Conservation (phyloP, 2,113 vertebrate species). For the Terrapene triunguis region DNA sequence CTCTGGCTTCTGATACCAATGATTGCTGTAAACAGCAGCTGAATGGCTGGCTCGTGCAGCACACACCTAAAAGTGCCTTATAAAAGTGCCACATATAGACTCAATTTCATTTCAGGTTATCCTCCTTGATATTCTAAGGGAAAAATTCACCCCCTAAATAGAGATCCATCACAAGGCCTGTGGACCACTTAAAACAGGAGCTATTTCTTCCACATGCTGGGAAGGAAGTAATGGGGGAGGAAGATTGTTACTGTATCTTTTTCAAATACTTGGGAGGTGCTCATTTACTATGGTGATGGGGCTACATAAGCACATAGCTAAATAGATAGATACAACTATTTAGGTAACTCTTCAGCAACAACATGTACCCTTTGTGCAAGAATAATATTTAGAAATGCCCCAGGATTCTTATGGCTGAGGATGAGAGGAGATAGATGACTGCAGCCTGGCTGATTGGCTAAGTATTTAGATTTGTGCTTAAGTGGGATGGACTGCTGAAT, state of each 20-base stretch:
- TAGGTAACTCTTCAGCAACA: not conserved
- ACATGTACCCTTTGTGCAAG: not conserved
- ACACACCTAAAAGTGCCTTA: not conserved
- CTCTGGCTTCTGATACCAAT: not conserved
- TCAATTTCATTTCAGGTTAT: not conserved
- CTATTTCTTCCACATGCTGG: not conserved
- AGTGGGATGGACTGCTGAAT: not conserved
- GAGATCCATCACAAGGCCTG: not conserved
- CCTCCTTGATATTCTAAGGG: not conserved
- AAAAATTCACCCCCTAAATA: not conserved
- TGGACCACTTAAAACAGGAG: not conserved
- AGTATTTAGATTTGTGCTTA: not conserved
- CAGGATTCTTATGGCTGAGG: not conserved
- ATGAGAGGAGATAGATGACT: not conserved
- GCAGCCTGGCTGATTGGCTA: not conserved
- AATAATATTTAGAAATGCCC: not conserved
- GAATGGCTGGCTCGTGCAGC: not conserved
- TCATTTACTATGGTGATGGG: not conserved
- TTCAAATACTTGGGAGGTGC: not conserved
- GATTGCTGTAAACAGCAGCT: not conserved
- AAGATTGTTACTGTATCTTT: not conserved
- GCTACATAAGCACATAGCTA: not conserved
- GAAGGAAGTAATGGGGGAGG: not conserved
- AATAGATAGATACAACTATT: not conserved
- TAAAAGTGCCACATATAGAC: not conserved